Conservation (phyloP, 2,113 vertebrate genomes). For the Ailurus styani region DNA sequence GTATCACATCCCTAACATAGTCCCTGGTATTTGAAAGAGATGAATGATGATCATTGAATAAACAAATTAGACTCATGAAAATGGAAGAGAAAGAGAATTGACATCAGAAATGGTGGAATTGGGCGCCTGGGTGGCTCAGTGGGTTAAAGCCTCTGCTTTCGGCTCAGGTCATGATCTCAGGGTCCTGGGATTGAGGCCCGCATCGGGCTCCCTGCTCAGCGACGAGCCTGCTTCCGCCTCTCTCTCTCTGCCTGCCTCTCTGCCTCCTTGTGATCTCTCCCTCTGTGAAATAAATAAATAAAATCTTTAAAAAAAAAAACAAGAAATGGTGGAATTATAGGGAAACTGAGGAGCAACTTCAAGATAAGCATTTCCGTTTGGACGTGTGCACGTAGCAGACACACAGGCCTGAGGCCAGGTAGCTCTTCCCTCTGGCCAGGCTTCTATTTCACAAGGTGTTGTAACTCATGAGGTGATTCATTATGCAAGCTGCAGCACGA, state of each 20-base stretch:
- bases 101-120: not conserved
- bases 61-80: not conserved
- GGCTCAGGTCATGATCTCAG: too few relatives aligned
- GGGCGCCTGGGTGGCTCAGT: too few relatives aligned
- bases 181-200: too few relatives aligned
- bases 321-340: too few relatives aligned
- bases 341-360: not conserved
- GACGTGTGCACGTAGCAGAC: not conserved
- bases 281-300: too few relatives aligned
- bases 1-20: not conserved
- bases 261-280: too few relatives aligned
- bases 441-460: conserved; percentile 14
- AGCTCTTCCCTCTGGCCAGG: conserved; percentile 9
- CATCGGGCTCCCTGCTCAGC: too few relatives aligned
- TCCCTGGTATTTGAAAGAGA: not conserved
- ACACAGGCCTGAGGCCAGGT: not conserved
- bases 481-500: not conserved
- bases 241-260: too few relatives aligned
- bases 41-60: not conserved
- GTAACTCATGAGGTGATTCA: not conserved
- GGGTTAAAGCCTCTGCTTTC: too few relatives aligned
- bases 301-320: too few relatives aligned
- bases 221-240: too few relatives aligned
- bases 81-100: not conserved
- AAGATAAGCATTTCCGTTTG: not conserved